Conservation (phyloP, 2,888 invertebrate genomes). For the Tenthredo amoena region DNA sequence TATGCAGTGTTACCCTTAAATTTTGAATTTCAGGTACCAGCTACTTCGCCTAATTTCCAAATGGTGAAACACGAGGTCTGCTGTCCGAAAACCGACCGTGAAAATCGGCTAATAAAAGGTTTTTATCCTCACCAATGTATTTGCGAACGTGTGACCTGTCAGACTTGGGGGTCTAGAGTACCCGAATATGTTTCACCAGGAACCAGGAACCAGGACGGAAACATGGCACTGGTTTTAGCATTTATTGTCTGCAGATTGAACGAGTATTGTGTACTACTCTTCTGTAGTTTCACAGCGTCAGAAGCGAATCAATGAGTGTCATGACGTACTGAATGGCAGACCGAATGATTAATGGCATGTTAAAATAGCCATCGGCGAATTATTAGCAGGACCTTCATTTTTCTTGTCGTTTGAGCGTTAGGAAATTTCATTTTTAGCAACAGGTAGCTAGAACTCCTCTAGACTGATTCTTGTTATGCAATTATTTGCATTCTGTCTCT, state of each 20-base stretch:
- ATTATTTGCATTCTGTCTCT: not conserved
- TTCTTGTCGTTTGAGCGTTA: not conserved
- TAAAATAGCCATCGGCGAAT: not conserved
- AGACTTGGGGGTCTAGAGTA: conserved; percentile 30
- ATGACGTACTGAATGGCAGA: not conserved
- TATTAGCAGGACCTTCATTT: not conserved
- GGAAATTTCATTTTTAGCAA: not conserved
- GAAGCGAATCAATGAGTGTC: not conserved
- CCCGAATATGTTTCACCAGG: conserved; percentile 61
- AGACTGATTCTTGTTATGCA: not conserved
- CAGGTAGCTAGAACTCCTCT: not conserved
- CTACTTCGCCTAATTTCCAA: not conserved
- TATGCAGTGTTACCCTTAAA: not conserved
- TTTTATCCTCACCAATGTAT: not conserved
- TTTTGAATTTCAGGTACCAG: not conserved
- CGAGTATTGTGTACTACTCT: not conserved
- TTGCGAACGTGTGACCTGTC: not conserved
- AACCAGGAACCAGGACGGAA: conserved; percentile 61
- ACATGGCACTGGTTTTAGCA: conserved; percentile 67
- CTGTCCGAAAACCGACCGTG: not conserved
- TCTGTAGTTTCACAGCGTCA: not conserved
- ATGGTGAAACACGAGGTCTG: not conserved
- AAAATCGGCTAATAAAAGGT: not conserved
- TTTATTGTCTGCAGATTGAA: not conserved
- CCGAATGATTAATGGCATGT: conserved; percentile 8